Percentiles rank a stretch among this genome's conserved stretches.
Evolutionary conservation across 2,888 invertebrate species (phyloP).

Genomic region (Thecophora atra): DNA sequence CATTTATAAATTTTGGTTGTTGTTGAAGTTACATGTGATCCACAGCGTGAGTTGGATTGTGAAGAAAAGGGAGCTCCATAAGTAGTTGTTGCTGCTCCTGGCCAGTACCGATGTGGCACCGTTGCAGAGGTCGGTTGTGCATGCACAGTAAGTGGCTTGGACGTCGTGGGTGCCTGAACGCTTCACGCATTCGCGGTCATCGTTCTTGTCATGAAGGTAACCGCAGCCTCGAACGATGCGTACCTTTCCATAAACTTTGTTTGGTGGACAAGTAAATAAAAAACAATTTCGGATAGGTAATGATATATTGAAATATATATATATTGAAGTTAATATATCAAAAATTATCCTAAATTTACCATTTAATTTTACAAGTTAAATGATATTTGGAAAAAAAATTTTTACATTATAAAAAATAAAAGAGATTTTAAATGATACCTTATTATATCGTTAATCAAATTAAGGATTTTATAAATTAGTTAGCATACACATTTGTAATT

Average conservation of each 20-base stretch:
- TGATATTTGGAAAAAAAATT: no score
- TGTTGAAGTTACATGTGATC: slow-evolving; percentile 45
- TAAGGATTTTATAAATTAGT: background rate
- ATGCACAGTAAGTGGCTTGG: slow-evolving; percentile 80
- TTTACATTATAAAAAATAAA: no score
- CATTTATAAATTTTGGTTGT: slow-evolving; percentile 36
- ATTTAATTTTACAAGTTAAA: no score
- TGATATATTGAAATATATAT: background rate
- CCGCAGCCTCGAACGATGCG: slow-evolving; percentile 85
- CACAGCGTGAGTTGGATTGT: slow-evolving; percentile 2
- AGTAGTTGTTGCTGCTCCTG: slow-evolving; percentile 52
- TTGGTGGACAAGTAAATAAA: slow-evolving; percentile 54
- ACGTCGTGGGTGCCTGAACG: slow-evolving; percentile 81
- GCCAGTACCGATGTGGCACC: slow-evolving; percentile 62
- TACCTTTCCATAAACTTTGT: slow-evolving; percentile 76
- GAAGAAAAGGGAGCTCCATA: slow-evolving; percentile 49
- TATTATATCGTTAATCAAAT: background rate
- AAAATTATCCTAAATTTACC: no score
- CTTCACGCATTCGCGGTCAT: slow-evolving; percentile 72
- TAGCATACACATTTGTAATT: no score
- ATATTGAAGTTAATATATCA: no score
- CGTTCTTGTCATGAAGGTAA: slow-evolving; percentile 74
- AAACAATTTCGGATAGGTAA: background rate
- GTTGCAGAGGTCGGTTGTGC: slow-evolving; percentile 82
- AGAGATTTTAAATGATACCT: no score